Conservation (phyloP, 1,140 invertebrate species). For the Magallana ariakensis region DNA sequence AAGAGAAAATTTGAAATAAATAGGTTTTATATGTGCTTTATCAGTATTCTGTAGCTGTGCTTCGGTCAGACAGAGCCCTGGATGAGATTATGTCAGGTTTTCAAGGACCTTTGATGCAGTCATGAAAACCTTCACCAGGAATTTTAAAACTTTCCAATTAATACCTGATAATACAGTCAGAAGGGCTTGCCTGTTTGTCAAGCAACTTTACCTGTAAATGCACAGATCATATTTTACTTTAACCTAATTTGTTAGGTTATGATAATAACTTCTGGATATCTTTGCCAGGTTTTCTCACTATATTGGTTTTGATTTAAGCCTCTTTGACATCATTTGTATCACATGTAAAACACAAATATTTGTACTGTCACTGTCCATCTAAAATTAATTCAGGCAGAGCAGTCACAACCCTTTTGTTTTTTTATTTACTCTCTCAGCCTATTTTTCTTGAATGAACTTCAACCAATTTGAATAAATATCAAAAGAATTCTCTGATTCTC, state of each 20-base stretch:
- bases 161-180: conserved; percentile 20
- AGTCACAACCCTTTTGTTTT: not conserved
- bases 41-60: not conserved
- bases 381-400: not conserved
- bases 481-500: conserved; percentile 6
- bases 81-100: conserved; percentile 24
- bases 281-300: not conserved
- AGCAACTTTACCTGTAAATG: conserved; percentile 1
- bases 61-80: not conserved
- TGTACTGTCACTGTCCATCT: not conserved
- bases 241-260: not conserved
- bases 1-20: conserved; percentile 1
- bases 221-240: not conserved
- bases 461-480: conserved; percentile 20
- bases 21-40: conserved; percentile 7
- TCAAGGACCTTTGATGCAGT: conserved; percentile 33
- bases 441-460: conserved; percentile 28
- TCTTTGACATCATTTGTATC: conserved; percentile 10
- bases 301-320: not conserved
- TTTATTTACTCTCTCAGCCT: conserved; percentile 10
- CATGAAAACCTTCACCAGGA: conserved; percentile 28
- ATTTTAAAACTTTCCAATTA: conserved; percentile 21
- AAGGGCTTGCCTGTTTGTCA: not conserved
- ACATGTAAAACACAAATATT: conserved; percentile 30
- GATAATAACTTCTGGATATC: not conserved